Evolutionary conservation across 30 jellyfish, hydroid and myxozoan species (phyloP), one percentile per base, ranked within the genome.

Genomic region (Pseudorhiza aurosa): DNA sequence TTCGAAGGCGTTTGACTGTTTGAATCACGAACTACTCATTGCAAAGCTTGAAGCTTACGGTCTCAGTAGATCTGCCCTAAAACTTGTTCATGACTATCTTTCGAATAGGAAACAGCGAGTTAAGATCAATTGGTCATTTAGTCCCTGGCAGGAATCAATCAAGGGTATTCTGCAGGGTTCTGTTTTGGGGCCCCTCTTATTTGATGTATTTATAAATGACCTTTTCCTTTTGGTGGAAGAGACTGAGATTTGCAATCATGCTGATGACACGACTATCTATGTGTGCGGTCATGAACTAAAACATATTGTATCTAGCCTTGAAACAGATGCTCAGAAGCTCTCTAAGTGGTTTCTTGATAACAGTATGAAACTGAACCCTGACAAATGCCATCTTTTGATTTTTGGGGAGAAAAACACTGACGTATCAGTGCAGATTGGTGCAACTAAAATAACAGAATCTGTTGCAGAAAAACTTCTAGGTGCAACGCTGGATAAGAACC

Each of bases 1-100:
- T 64, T n/a, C 68, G 18, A 58, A 36, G 51, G 75, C 75, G 12
- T 68, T 1, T 36, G 68, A 44, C 21, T 31, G 76, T 12, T 79
- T 72, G 35, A 51, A 31, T 15, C 85, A 72, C 9, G 81, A 72
- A 44, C 85, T 72, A 22, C 59, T 42, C 40, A 49, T 24, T n/a
- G 85, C 81, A 51, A 72, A 72, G 81, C 72, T 72, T 12, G 85
- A 51, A 51, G 80, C 81, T 32, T 72, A 72, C 59, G 85, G 84
- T 72, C 31, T 72, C 72, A 37, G 81, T 22, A 44, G 72, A 11
- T 2, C 56, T 45, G 72, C 74, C n/a, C 59, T 47, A 44, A 26
- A 28, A 40, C 47, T 58, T 10, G 14, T 58, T 8, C 25, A 58
- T 58, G 19, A 32, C 72, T 58, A 58, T 58, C 72, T 19, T 26